Percentiles rank a stretch among this genome's conserved stretches.
Conservation (phyloP, 2,797 vertebrate species). For the Poecile montanus region DNA sequence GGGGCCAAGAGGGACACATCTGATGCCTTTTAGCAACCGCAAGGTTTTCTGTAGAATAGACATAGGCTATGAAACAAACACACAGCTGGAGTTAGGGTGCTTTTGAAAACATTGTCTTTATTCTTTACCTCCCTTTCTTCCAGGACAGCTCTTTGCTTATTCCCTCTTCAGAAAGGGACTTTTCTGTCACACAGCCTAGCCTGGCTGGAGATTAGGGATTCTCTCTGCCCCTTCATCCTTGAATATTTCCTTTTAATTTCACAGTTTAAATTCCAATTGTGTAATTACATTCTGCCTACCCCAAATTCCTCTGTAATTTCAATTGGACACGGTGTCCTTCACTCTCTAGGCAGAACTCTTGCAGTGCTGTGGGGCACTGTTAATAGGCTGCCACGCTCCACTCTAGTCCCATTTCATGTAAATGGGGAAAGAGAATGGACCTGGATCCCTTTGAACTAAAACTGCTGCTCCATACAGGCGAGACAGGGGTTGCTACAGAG, state of each 20-base stretch:
- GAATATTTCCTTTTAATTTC: constrained; percentile 75
- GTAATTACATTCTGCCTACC: constrained; percentile 76
- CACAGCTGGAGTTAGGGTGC: constrained; percentile 65
- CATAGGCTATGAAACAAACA: constrained; percentile 60
- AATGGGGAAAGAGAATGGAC: constrained; percentile 62
- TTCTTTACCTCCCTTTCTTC: constrained; percentile 65
- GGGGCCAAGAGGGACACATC: constrained; percentile 45
- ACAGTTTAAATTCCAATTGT: constrained; percentile 75
- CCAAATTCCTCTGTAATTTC: constrained; percentile 76
- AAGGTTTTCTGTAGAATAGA: constrained; percentile 54
- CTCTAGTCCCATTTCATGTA: constrained; percentile 68
- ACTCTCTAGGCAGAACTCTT: constrained; percentile 64
- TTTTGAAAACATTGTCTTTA: constrained; percentile 73
- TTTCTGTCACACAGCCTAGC: constrained; percentile 63
- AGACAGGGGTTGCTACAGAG: constrained; percentile 37
- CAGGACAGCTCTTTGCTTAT: constrained; percentile 65
- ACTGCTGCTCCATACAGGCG: constrained; percentile 28
- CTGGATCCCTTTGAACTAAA: constrained; percentile 64
- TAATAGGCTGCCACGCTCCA: constrained; percentile 65
- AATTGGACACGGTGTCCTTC: constrained; percentile 75
- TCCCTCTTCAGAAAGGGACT: constrained; percentile 59
- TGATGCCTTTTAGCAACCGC: constrained; percentile 49
- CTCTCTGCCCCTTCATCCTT: constrained; percentile 68
- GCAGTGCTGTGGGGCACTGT: constrained; percentile 61
- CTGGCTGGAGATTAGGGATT: constrained; percentile 56